Base-by-base conservation (phyloP, 2,113 vertebrate genomes). In the Podocnemis expansa region DNA sequence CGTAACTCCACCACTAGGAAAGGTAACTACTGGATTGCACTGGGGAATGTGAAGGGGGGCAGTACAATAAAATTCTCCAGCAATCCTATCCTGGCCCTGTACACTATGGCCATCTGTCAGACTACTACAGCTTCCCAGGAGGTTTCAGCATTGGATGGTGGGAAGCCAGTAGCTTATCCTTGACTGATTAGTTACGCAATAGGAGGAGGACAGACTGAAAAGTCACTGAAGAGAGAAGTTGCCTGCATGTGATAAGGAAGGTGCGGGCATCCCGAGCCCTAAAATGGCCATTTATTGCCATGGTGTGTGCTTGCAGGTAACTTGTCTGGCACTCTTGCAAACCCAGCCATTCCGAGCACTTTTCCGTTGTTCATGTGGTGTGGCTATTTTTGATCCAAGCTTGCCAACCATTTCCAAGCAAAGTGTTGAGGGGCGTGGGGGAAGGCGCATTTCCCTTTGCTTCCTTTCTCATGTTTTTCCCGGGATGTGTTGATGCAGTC, bases 401-500 rank as follows among this genome's bases (percentile, higher is more conserved):
- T 89, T 75, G 82, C 82, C 88, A 82, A 45, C 80, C 19, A 0
- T 25, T 38, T 67, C 45, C 76, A 21, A 56, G 67, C 2, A 1
- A 75, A 5, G 75, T 19, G 6, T 25, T 63, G 5, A 88, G 84
- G 84, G 55, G 78, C 51, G 85, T 38, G 34, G 56, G 76, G 87
- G 89, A 80, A 93, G 79, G 58, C 25, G 51, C 79, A 86, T 79
- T 93, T 96, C 34, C 63, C 90, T 2, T 4, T 1, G 0, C 91
- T 95, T 97, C 95, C 96, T 85, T 43, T 2, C 86, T 95, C 78
- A 82, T 22, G 67, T 95, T 94, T 91, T 92, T 94, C 93, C 63
- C 8, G 34, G 93, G 94, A 96, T 90, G 88, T 97, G 97, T 97
- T 97, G 96, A 90, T 90, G 93, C 94, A 92, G 84, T 94, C 81